Evolutionary conservation across 2,888 invertebrate species (phyloP).

Genomic region (Toxonevra muliebris): DNA sequence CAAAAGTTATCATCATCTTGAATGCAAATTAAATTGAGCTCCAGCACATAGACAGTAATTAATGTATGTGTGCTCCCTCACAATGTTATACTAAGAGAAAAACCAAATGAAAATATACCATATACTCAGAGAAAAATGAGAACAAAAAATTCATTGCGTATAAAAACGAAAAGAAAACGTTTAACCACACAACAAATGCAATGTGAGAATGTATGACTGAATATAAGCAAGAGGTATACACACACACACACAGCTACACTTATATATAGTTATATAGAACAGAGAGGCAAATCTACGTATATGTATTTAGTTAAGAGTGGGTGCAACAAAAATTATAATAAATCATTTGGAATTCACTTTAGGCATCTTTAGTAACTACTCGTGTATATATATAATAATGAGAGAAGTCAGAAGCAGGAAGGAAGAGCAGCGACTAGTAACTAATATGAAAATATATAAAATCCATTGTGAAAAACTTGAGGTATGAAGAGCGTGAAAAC

Average conservation of each 20-base stretch:
- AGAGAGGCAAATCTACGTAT: no score
- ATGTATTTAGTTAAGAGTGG: neutral
- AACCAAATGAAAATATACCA: no score
- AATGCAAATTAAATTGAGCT: slow-evolving; percentile 45
- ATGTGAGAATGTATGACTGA: neutral
- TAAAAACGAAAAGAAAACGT: slow-evolving; percentile 13
- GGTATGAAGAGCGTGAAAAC: neutral
- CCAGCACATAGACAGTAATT: slow-evolving; percentile 36
- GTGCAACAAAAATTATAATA: slow-evolving; percentile 24
- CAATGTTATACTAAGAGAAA: no score
- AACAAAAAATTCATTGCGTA: slow-evolving; percentile 34
- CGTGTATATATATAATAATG: slow-evolving; percentile 7
- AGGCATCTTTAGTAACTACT: slow-evolving; percentile 1
- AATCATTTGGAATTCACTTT: slow-evolving; percentile 28
- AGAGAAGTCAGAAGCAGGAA: neutral
- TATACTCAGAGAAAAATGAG: neutral
- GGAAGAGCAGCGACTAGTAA: neutral
- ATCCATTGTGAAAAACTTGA: no score
- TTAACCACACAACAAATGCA: slow-evolving; percentile 26
- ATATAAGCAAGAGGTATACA: slow-evolving; percentile 18
- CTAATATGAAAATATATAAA: no score
- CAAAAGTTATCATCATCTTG: slow-evolving; percentile 32
- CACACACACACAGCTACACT: no score
- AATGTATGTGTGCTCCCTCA: slow-evolving; percentile 18
- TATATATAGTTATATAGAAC: no score